These are phyloP conservation scores for Prosopocoilus inquinatus DNA, from an alignment of 2,888 invertebrate genomes.

Conservation along the genomic window DNA sequence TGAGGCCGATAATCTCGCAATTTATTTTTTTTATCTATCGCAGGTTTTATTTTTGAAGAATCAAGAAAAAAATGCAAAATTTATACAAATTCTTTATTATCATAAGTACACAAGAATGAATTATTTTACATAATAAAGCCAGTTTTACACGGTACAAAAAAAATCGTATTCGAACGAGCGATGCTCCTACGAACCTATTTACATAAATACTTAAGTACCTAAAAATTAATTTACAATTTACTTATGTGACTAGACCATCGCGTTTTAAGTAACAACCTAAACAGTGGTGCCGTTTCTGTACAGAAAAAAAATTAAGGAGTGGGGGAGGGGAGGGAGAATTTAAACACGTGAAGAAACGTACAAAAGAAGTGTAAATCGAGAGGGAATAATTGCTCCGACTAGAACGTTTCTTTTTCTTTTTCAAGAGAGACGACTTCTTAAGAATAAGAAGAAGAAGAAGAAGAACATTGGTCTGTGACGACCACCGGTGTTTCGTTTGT, in stretches of 20 bases:
- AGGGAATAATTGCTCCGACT: too few relatives aligned
- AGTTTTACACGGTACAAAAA: constrained; percentile 14
- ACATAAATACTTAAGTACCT: constrained; percentile 21
- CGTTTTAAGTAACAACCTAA: constrained; percentile 11
- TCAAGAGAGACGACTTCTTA: too few relatives aligned
- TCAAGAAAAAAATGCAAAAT: not conserved
- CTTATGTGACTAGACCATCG: constrained; percentile 9
- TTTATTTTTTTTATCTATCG: too few relatives aligned
- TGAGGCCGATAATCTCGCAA: too few relatives aligned
- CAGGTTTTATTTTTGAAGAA: not conserved
- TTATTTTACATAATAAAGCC: constrained; percentile 8
- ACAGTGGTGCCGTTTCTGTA: not conserved
- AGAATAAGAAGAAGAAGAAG: too few relatives aligned
- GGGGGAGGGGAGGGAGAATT: too few relatives aligned
- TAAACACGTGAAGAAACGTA: not conserved
- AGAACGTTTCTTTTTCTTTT: too few relatives aligned
- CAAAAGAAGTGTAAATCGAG: not conserved
- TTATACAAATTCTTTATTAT: constrained; percentile 11
- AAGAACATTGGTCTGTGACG: too few relatives aligned
- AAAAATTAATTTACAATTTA: constrained; percentile 10
- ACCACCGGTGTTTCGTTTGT: too few relatives aligned
- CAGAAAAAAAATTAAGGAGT: not conserved
- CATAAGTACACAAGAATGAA: constrained; percentile 15
- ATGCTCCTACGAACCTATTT: not conserved
- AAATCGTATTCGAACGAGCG: not conserved